Base-by-base conservation (phyloP, 2,888 invertebrate genomes). In the Metallyticus violacea region DNA sequence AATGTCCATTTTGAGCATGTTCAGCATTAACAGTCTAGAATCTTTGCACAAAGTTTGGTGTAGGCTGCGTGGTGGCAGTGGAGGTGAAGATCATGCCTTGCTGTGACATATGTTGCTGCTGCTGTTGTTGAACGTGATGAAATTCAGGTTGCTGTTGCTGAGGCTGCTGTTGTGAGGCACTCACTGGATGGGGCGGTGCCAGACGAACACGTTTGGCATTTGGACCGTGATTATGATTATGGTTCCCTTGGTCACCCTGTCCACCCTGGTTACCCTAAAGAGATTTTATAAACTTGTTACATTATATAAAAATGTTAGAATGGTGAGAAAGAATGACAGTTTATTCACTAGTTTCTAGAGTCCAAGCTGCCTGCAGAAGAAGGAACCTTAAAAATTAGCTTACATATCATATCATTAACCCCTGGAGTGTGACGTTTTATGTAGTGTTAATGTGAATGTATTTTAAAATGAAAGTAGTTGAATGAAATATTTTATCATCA, bases 161-260 rank as follows among this genome's bases (percentile, higher is more conserved):
- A 26, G 85, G 86, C 85, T 81, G 86, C 30, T 86, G 88, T 79
- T 81, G 84, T n/a, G 87, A 80, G 92, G 93, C 80, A 92, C 92
- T 86, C 22, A 87, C 86, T 25, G 87, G 87, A 82, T 88, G 88
- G 26, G 93, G 93, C 0, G 94, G 93, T n/a, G 94, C 93, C 83
- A 96, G 91, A 62, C 95, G 93, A 15, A 95, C 95, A 80, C 95
- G 93, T 91, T 95, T 96, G 6, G 94, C 93, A 88, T 93, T 94
- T 85, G 93, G 93, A 28, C 93, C 94, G 86, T 94, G 94, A 89
- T 92, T 93, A 88, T 93, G 93, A 87, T 92, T 92, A 88, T 88
- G 88, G 86, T 89, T 89, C 6, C 90, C 89, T 86, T 90, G 90
- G 79, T 90, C 90, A 7, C 89, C 89, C 88, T 89, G 89, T 28